Evolutionary conservation across 2,797 vertebrate genomes (phyloP).

Genomic region (Miichthys miiuy): DNA sequence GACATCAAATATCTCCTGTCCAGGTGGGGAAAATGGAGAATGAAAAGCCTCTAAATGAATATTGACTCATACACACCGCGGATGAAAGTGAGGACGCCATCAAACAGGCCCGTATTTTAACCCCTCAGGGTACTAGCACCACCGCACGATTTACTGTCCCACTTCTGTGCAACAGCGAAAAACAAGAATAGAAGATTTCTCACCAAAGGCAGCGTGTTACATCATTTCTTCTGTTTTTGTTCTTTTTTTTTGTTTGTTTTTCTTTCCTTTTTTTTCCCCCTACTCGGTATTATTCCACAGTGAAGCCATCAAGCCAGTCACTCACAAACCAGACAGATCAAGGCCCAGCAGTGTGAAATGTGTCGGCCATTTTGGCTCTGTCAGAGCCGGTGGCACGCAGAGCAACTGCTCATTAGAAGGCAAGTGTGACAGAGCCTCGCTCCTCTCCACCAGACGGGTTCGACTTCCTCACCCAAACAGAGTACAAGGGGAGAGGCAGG

Average conservation of each 20-base stretch:
- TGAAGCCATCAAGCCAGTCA: constrained; percentile 57
- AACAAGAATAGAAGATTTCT: constrained; percentile 67
- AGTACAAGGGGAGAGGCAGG: neutral
- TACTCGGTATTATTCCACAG: constrained; percentile 33
- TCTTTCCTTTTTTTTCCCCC: neutral
- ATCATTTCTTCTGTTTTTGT: constrained; percentile 68
- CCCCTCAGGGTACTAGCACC: constrained; percentile 37
- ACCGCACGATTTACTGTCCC: constrained; percentile 43
- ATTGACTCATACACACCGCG: constrained; percentile 59
- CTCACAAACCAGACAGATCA: constrained; percentile 61
- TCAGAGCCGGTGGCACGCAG: constrained; percentile 67
- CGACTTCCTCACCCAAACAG: constrained; percentile 58
- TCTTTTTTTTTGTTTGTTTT: constrained; percentile 28
- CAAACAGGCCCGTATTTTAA: constrained; percentile 53
- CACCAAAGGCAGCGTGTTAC: constrained; percentile 67
- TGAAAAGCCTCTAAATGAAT: constrained; percentile 64
- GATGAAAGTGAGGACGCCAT: constrained; percentile 65
- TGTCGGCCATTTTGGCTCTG: constrained; percentile 77
- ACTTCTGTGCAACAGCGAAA: constrained; percentile 39
- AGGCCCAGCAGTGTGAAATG: constrained; percentile 70
- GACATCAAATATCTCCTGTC: constrained; percentile 40
- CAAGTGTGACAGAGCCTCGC: constrained; percentile 64
- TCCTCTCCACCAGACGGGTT: constrained; percentile 41
- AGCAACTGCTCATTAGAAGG: constrained; percentile 80
- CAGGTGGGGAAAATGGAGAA: constrained; percentile 42